phyloP scores from a whole-genome alignment of 2,888 invertebrate genomes.

The Andrena haemorrhoa region DNA sequence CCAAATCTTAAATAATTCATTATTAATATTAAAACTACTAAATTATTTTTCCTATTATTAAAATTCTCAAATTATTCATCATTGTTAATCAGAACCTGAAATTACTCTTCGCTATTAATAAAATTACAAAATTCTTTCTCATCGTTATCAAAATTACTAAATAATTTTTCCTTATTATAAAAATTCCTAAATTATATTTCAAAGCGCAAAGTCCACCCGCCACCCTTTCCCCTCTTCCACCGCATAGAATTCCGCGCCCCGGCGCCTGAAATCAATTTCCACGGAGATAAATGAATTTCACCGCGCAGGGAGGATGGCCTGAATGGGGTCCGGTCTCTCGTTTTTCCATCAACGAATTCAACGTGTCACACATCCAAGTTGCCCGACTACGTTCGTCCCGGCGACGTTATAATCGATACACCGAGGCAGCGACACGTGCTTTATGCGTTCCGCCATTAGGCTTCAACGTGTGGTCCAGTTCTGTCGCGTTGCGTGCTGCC shows the following conservation, averaged over 20 bases:
- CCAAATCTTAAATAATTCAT: no score
- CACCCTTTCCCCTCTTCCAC: neutral
- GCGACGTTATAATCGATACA: conserved; percentile 63
- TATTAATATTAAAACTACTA: no score
- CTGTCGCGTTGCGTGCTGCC: conserved; percentile 58
- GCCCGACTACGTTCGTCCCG: conserved; percentile 46
- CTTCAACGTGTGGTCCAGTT: conserved; percentile 72
- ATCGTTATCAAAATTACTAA: no score
- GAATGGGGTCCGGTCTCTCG: conserved; percentile 1
- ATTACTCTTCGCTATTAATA: no score
- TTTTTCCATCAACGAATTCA: conserved; percentile 38
- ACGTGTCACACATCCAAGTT: conserved; percentile 45
- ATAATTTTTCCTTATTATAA: no score
- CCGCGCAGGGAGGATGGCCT: no score
- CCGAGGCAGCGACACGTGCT: conserved; percentile 64
- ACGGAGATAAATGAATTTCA: conserved; percentile 4
- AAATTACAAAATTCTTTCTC: no score
- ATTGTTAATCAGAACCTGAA: no score
- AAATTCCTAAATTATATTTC: no score
- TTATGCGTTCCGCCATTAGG: conserved; percentile 59
- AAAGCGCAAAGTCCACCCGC: neutral
- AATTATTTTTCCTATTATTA: no score
- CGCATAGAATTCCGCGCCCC: neutral
- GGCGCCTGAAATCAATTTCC: neutral
- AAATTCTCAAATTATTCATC: no score